These are phyloP conservation scores for Ceratitis capitata DNA, from an alignment of 1,140 invertebrate genomes.

Conservation along the genomic window DNA sequence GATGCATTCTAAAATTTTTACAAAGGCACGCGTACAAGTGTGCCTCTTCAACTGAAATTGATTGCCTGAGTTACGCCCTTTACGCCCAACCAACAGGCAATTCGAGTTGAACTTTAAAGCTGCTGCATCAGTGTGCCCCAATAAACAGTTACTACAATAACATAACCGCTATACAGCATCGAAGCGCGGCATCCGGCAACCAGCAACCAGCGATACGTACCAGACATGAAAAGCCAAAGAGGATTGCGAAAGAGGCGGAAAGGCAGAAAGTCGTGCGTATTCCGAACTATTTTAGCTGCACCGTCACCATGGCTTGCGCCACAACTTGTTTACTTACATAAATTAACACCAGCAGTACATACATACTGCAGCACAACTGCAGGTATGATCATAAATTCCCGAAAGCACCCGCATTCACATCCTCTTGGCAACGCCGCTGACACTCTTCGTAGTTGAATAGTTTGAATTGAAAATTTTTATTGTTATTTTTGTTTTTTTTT, in stretches of 20 bases:
- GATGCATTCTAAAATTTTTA: too few species aligned
- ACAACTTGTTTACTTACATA: not conserved
- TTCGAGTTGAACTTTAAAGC: not conserved
- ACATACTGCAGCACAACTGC: too few species aligned
- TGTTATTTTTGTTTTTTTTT: too few species aligned
- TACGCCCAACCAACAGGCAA: not conserved
- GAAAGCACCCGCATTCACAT: too few species aligned
- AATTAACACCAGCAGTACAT: not conserved
- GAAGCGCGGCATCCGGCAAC: not conserved
- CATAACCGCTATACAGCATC: not conserved
- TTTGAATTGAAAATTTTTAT: too few species aligned
- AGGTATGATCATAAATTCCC: too few species aligned
- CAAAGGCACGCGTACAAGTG: not conserved
- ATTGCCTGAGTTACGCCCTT: not conserved
- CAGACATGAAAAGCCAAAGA: not conserved
- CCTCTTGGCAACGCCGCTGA: too few species aligned
- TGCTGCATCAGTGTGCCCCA: not conserved
- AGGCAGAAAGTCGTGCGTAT: not conserved
- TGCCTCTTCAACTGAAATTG: not conserved
- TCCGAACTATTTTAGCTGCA: not conserved
- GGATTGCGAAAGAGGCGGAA: not conserved
- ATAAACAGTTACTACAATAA: not conserved
- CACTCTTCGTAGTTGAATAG: too few species aligned
- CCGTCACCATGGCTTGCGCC: not conserved
- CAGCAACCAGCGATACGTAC: not conserved